Base-by-base conservation (phyloP, 1,140 invertebrate species). In the Zaprionus davidi region DNA sequence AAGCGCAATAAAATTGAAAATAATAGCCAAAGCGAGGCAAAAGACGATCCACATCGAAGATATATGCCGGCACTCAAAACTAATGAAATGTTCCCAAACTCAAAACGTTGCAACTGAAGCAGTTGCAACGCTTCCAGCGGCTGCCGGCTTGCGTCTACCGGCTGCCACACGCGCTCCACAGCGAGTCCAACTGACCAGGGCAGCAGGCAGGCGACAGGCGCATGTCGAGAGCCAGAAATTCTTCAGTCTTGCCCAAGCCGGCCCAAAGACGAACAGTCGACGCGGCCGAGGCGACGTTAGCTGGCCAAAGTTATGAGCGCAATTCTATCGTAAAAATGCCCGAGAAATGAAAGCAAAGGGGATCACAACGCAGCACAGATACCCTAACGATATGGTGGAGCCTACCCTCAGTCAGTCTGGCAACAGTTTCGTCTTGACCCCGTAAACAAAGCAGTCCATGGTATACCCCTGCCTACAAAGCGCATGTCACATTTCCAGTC, bases 51-150 rank as follows among this genome's bases (percentile, higher is more conserved):
- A 64, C 78, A 81, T 73, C 58, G 71, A 84, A 85, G 78, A 87
- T 90, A 87, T 87, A 87, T 90, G 84, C 84, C 81, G 88, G 84
- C 85, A 88, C 84, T 88, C 84, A 88, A 88, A 88, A 90, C 85
- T 88, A 88, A 88, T 88, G 85, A 88, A 88, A 88, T 88, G 84
- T 88, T 88, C 81, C 85, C 85, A 85, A 85, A 85, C 75, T 84
- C 84, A 78, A 84, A 90, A 87, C 84, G 84, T 81, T 90, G 55
- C 68, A 51, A 41, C 72, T 20, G 38, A 34, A 41, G 15, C 38
- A n/a, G 38, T 41, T n/a, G 38, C 38, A 41, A 1, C 41, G 41
- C n/a, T 46, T 46, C 15, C 38, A 41, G 38, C 22, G 22, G 53
- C 53, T 56, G 53, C 53, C 26, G 53, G 4, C 46, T 55, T 55